Base-by-base conservation (phyloP, 1,140 invertebrate species). In the Rhyacophila brunnea region DNA sequence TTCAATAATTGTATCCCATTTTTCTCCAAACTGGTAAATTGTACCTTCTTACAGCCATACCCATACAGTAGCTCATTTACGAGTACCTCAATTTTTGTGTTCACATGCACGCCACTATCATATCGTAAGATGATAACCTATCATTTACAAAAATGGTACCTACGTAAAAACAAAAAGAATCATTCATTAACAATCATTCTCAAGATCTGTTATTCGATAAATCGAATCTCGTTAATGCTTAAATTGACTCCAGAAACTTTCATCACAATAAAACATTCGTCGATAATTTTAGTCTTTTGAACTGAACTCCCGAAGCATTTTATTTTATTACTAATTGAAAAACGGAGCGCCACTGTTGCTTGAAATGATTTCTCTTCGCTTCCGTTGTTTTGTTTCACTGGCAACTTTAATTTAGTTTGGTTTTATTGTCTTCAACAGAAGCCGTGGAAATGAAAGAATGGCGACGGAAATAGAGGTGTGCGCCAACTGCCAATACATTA, bases 331-430 rank as follows among this genome's bases (percentile, higher is more conserved):
- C 58, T 56, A 56, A 56, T 61, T 56, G 59, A 56, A 61, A 61
- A 55, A 45, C 17, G 28, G 56, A 10, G 40, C 2, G 51, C 1
- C 4, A n/a, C 28, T 13, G 6, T 11, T 14, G 42, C 15, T 11
- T 14, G 42, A 23, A 43, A 18, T 14, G 48, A 35, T 28, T 53
- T 38, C 15, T 34, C 44, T 47, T 48, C 54, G 45, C 53, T 60
- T 48, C 58, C 44, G 45, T 52, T 36, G 50, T 55, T 55, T 52
- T 55, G 46, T 61, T 61, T 56, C 59, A 40, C 23, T 28, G 20
- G 38, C 51, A 56, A 61, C 42, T 61, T 61, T 61, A 61, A 61
- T 61, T 61, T 48, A 61, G 59, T 61, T 61, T 48, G 52, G 38
- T 56, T 61, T 61, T 61, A 61, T 56, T 56, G 47, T 53, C 59